Evolutionary conservation across 2,113 vertebrate species (phyloP), one percentile per base, ranked within the genome.

Genomic region (Phylloscopus trochilus): DNA sequence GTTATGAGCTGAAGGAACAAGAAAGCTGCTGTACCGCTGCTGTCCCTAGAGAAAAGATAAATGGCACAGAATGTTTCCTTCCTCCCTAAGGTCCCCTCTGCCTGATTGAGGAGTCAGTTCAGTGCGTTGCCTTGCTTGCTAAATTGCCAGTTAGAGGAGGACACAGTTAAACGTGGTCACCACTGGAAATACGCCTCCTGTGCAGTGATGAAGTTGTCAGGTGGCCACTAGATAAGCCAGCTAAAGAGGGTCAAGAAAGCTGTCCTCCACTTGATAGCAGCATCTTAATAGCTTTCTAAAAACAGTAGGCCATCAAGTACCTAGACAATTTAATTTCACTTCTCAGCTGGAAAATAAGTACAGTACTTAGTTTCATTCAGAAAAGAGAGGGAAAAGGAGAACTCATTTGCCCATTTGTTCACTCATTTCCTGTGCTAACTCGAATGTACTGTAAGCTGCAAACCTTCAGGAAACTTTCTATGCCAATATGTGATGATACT

Each of bases 301-400:
- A 97, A 96, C 96, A 95, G 95, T 90, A 89, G 89, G 94, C 75
- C 79, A 89, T 96, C 93, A 95, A 96, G 95, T 92, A 91, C 77
- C 60, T 44, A 93, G 95, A 93, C 86, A 95, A 95, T 97, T 96
- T 97, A 96, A 97, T 97, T 97, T 97, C 84, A 74, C 58, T 93
- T 96, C 97, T 88, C 95, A 95, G 93, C 93, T 92, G 96, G 95
- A 96, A 95, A 92, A 95, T 84, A 96, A 96, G 88, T 95, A 95
- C 87, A 95, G 88, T 91, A 62, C 56, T 69, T 81, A 52, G 52
- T 88, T 94, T 90, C 85, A 96, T 96, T 96, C 88, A 89, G 92
- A 83, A 96, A 95, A 95, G 22, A 77, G 44, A 82, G 22, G 66
- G 28, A 73, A 90, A 89, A 67, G 26, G 43, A 85, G 60, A 76